Evolutionary conservation across 2,797 vertebrate species (phyloP).

Genomic region (Allobates femoralis): DNA sequence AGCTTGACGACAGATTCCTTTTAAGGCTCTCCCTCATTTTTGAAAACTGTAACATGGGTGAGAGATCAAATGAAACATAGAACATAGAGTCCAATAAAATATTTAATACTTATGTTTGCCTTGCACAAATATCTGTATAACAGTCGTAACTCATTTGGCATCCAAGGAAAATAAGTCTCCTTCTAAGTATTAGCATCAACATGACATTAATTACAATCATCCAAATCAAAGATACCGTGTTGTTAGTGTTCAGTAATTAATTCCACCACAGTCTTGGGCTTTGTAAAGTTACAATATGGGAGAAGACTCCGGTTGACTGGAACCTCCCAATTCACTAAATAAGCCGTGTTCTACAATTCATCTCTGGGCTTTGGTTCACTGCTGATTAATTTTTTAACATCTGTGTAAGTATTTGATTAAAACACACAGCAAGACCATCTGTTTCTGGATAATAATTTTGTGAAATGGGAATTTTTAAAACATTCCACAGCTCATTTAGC

Average conservation of each 20-base stretch:
- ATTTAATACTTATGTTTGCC: not conserved
- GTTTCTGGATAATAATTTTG: conserved; percentile 70
- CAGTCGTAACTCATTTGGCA: not conserved
- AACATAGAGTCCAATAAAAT: not conserved
- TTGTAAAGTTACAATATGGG: conserved; percentile 53
- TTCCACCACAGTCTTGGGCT: conserved; percentile 41
- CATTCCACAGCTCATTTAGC: conserved; percentile 74
- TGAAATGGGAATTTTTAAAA: conserved; percentile 70
- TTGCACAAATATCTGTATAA: not conserved
- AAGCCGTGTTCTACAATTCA: conserved; percentile 74
- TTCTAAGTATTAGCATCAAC: not conserved
- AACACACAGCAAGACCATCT: conserved; percentile 73
- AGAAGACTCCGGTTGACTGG: conserved; percentile 64
- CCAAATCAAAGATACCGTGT: conserved; percentile 49
- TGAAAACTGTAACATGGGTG: not conserved
- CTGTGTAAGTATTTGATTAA: conserved; percentile 77
- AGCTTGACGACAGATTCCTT: no score
- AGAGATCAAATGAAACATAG: not conserved
- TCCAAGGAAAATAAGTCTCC: not conserved
- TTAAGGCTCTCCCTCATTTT: no score
- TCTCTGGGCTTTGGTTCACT: conserved; percentile 72
- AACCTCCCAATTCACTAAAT: conserved; percentile 68
- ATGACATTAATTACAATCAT: conserved; percentile 62
- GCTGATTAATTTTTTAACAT: conserved; percentile 74
- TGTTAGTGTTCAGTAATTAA: conserved; percentile 61